phyloP scores from a whole-genome alignment of 2,888 invertebrate genomes.

The Lucinisca nassula region DNA sequence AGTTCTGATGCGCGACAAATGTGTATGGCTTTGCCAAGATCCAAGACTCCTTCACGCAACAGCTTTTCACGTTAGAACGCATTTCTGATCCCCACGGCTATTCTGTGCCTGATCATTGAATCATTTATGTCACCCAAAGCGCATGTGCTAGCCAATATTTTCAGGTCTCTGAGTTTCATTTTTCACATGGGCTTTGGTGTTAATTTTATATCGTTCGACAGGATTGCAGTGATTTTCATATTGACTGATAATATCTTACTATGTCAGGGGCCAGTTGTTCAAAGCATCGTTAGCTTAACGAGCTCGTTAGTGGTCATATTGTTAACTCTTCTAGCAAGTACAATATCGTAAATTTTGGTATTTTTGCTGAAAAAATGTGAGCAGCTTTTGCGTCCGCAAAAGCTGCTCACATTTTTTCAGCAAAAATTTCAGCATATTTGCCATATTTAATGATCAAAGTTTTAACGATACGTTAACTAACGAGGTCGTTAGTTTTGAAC shows the following conservation, averaged over 20 bases:
- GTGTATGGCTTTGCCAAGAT: conserved; percentile 32
- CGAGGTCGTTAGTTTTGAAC: no score
- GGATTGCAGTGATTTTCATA: conserved; percentile 38
- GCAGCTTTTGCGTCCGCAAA: no score
- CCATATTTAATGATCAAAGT: no score
- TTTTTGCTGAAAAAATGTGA: no score
- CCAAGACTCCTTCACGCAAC: conserved; percentile 33
- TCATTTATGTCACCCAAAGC: conserved; percentile 39
- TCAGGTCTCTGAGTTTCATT: conserved; percentile 41
- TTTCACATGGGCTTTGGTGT: conserved; percentile 8
- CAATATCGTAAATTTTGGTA: no score
- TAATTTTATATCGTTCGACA: conserved; percentile 46
- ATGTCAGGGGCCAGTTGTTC: no score
- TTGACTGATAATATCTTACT: conserved; percentile 19
- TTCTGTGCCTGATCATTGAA: conserved; percentile 33
- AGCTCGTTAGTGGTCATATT: no score
- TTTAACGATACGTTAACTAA: no score
- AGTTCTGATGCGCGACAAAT: conserved; percentile 50
- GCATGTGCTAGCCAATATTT: conserved; percentile 38
- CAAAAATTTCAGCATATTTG: no score
- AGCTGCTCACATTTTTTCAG: no score
- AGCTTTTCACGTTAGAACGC: conserved; percentile 26
- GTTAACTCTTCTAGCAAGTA: no score
- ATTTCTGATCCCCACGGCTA: conserved; percentile 31
- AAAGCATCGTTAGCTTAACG: no score